phyloP scores from a whole-genome alignment of 1,140 invertebrate genomes.

The Teleopsis dalmanni region DNA sequence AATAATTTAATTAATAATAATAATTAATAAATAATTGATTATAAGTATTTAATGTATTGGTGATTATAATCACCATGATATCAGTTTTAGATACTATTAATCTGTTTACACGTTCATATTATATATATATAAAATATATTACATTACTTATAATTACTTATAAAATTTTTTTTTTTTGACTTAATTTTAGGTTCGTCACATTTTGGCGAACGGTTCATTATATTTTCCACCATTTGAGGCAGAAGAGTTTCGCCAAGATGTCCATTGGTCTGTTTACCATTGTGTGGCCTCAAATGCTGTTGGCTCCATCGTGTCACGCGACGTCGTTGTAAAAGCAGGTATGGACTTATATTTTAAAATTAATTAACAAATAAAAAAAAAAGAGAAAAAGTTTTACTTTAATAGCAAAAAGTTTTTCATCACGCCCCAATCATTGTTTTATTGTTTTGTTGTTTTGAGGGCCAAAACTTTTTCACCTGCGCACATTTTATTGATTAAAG shows the following conservation, averaged over 20 bases:
- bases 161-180: background rate
- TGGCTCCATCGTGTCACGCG: constrained; percentile 66
- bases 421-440: background rate
- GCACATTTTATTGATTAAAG: too few species aligned
- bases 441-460: background rate
- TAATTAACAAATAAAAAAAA: too few species aligned
- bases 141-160: too few species aligned
- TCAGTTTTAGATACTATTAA: too few species aligned
- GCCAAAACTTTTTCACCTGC: background rate
- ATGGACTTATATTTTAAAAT: too few species aligned
- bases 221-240: constrained; percentile 64
- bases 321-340: constrained; percentile 74
- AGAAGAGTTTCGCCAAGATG: constrained; percentile 60
- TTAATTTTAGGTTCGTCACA: constrained; percentile 28
- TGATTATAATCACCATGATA: too few species aligned
- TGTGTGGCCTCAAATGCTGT: constrained; percentile 67
- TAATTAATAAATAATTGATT: too few species aligned
- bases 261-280: constrained; percentile 64
- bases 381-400: too few species aligned
- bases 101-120: too few species aligned
- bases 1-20: too few species aligned
- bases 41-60: too few species aligned
- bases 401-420: background rate
- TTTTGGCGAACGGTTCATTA: constrained; percentile 58
- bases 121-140: too few species aligned